These are phyloP conservation scores for Stenurella melanura DNA, from an alignment of 2,888 invertebrate species.

Conservation along the genomic window DNA sequence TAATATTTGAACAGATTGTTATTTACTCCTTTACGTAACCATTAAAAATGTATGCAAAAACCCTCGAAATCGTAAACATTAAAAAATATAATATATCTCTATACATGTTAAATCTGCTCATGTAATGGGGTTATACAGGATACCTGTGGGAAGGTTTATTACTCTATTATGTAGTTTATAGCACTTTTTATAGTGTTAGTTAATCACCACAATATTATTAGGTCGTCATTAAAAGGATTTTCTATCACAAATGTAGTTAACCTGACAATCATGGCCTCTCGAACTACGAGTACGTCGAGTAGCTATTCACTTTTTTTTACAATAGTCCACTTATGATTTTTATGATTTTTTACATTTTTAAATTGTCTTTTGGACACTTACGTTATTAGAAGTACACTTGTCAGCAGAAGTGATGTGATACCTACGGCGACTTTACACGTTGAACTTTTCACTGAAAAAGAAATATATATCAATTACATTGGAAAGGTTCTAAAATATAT, in stretches of 20 bases:
- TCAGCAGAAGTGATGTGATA: conserved; percentile 18
- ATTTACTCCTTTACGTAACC: not conserved
- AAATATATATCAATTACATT: conserved; percentile 24
- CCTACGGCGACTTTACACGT: conserved; percentile 45
- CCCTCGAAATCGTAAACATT: conserved; percentile 18
- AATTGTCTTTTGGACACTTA: conserved; percentile 32
- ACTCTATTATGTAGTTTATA: conserved; percentile 30
- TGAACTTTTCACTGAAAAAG: conserved; percentile 63
- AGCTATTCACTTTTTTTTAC: conserved; percentile 19
- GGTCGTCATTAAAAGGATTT: conserved; percentile 32
- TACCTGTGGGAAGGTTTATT: conserved; percentile 39
- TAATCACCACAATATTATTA: conserved; percentile 27
- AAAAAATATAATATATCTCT: conserved; percentile 19
- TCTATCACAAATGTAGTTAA: conserved; percentile 38
- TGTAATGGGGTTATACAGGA: conserved; percentile 24
- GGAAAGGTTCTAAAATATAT: too few species aligned
- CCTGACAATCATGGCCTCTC: conserved; percentile 21
- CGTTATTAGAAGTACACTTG: conserved; percentile 39
- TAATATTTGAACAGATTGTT: not conserved
- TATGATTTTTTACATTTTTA: not conserved
- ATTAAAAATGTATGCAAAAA: conserved; percentile 10
- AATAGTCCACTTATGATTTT: conserved; percentile 8
- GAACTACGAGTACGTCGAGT: not conserved
- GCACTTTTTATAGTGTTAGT: conserved; percentile 20
- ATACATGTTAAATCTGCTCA: conserved; percentile 32